Conservation (phyloP, 2,888 invertebrate genomes). For the Drosophila kambysellisi region DNA sequence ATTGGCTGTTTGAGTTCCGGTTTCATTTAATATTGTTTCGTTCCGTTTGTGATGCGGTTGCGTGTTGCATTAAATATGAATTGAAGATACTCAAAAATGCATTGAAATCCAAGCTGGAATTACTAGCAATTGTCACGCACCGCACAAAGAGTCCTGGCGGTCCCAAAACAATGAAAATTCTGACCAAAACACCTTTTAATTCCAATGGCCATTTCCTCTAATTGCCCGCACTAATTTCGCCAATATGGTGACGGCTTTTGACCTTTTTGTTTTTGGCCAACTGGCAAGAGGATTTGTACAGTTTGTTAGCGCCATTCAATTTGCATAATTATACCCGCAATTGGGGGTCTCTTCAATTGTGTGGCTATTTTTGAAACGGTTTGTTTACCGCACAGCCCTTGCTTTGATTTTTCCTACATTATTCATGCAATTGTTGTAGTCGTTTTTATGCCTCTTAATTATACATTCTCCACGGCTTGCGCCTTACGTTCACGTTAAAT, state of each 20-base stretch:
- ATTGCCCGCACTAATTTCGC: slow-evolving; percentile 23
- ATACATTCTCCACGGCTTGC: slow-evolving; percentile 42
- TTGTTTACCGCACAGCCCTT: slow-evolving; percentile 37
- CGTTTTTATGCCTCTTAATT: slow-evolving; percentile 64
- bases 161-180: slow-evolving; percentile 4
- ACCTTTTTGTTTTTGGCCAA: slow-evolving; percentile 59
- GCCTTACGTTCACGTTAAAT: background rate
- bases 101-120: slow-evolving; percentile 54
- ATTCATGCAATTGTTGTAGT: slow-evolving; percentile 40
- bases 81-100: slow-evolving; percentile 72
- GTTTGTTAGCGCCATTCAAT: slow-evolving; percentile 54
- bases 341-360: slow-evolving; percentile 5
- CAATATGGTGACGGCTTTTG: slow-evolving; percentile 44
- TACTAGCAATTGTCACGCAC: slow-evolving; percentile 61
- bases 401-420: slow-evolving; percentile 49
- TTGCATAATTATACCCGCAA: slow-evolving; percentile 66
- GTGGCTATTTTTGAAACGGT: slow-evolving; percentile 55
- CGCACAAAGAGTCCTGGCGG: background rate
- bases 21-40: slow-evolving; percentile 19
- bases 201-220: slow-evolving; percentile 10
- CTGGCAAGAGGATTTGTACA: slow-evolving; percentile 1
- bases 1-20: slow-evolving; percentile 38
- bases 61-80: slow-evolving; percentile 76
- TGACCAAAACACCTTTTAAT: slow-evolving; percentile 47
- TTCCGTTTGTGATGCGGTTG: slow-evolving; percentile 39